These are phyloP conservation scores for Xiphophorus maculatus DNA, from an alignment of 2,113 vertebrate species.

Conservation along the genomic window DNA sequence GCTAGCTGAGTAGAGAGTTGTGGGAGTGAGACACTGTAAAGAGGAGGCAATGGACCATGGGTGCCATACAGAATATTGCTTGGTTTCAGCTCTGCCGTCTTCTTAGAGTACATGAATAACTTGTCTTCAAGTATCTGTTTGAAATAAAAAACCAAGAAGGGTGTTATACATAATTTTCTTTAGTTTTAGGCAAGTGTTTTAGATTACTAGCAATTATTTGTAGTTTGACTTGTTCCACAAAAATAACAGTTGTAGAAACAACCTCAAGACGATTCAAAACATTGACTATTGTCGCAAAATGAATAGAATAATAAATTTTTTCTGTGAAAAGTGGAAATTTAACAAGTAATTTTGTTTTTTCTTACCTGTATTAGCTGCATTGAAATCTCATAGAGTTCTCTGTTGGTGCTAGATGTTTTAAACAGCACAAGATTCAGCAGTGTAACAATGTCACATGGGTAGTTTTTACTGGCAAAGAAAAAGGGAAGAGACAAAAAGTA, in stretches of 20 bases:
- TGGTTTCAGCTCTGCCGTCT: slow-evolving; percentile 88
- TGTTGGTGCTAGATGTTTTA: slow-evolving; percentile 94
- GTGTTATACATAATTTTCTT: neutral
- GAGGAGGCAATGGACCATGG: slow-evolving; percentile 89
- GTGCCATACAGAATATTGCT: slow-evolving; percentile 91
- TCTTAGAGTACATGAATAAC: slow-evolving; percentile 93
- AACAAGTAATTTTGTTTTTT: neutral
- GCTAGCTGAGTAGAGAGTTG: slow-evolving; percentile 92
- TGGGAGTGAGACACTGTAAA: slow-evolving; percentile 91
- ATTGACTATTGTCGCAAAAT: neutral
- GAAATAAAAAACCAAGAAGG: slow-evolving; percentile 7
- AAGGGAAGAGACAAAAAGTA: neutral
- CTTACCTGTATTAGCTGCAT: slow-evolving; percentile 98
- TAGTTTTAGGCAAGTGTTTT: neutral
- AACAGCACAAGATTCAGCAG: slow-evolving; percentile 95
- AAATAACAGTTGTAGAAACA: neutral
- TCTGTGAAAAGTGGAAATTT: neutral
- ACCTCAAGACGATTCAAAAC: neutral
- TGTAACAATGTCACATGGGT: slow-evolving; percentile 92
- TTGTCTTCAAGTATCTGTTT: slow-evolving; percentile 92
- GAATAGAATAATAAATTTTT: neutral
- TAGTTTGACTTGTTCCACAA: neutral
- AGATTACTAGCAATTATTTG: neutral
- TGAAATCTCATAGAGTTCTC: slow-evolving; percentile 97
- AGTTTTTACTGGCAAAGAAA: slow-evolving; percentile 83